Evolutionary conservation across 2,113 vertebrate genomes (phyloP).

Genomic region (Dermatemys mawii): DNA sequence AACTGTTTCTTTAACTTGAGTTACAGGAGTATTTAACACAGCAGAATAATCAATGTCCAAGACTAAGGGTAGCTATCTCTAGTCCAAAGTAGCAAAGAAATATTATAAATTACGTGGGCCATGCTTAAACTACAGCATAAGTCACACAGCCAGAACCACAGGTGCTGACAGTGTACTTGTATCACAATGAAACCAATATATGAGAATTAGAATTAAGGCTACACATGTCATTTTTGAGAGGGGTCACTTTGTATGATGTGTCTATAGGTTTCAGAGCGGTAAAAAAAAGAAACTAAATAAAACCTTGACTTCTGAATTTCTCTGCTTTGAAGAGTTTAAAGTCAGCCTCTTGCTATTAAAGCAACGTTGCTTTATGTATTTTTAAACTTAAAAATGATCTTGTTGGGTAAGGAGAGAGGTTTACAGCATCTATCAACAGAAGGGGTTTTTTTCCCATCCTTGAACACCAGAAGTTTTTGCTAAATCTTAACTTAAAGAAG

Average conservation of each 20-base stretch:
- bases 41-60: background rate
- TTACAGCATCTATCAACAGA: background rate
- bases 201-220: background rate
- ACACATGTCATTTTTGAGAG: background rate
- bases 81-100: background rate
- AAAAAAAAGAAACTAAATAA: background rate
- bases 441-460: background rate
- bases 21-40: background rate
- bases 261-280: background rate
- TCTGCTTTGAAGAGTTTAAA: background rate
- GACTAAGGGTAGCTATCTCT: background rate
- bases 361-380: background rate
- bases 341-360: background rate
- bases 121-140: background rate
- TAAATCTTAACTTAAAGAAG: background rate
- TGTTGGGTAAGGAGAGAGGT: background rate
- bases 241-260: background rate
- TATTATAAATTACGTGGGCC: background rate
- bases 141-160: background rate
- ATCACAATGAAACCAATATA: background rate
- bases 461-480: constrained; percentile 43
- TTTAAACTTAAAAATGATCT: background rate
- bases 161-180: accelerated
- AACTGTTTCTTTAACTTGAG: background rate
- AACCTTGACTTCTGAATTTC: background rate